Evolutionary conservation across 2,797 vertebrate species (phyloP).

Genomic region (Dipus sagitta): DNA sequence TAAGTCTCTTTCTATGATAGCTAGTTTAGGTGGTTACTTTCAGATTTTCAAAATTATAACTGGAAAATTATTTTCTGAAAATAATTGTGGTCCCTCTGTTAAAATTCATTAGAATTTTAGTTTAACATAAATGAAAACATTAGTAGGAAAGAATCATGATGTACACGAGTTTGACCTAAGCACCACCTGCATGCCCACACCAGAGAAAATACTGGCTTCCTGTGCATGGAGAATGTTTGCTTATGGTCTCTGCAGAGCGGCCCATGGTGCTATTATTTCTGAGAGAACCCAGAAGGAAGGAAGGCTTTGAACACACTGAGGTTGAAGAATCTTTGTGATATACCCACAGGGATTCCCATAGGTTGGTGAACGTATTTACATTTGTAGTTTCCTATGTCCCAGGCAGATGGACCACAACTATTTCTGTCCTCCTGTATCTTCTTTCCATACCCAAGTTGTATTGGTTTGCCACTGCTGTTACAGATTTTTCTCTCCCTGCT

Average conservation of each 20-base stretch:
- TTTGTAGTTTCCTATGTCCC: neutral
- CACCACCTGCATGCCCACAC: too few relatives aligned
- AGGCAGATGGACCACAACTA: neutral
- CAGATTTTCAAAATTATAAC: neutral
- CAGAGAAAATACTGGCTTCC: neutral
- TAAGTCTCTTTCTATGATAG: neutral
- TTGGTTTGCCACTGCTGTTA: neutral
- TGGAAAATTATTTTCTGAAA: slow-evolving; percentile 7
- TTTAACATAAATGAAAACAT: neutral
- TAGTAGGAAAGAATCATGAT: neutral
- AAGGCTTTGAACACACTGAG: neutral
- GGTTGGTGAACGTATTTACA: neutral
- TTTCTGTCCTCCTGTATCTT: neutral
- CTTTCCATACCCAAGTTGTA: neutral
- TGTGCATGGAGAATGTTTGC: neutral
- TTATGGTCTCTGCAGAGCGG: neutral
- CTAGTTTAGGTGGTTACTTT: neutral
- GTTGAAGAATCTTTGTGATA: neutral
- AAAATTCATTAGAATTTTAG: neutral
- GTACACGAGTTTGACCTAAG: neutral
- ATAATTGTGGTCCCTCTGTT: neutral
- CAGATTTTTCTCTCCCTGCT: neutral
- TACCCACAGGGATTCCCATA: neutral
- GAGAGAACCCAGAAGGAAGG: neutral
- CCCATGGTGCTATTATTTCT: neutral